Percentiles rank a stretch among this genome's conserved stretches.
These are phyloP conservation scores for Pogona vitticeps DNA, from an alignment of 2,113 vertebrate genomes.

Conservation along the genomic window DNA sequence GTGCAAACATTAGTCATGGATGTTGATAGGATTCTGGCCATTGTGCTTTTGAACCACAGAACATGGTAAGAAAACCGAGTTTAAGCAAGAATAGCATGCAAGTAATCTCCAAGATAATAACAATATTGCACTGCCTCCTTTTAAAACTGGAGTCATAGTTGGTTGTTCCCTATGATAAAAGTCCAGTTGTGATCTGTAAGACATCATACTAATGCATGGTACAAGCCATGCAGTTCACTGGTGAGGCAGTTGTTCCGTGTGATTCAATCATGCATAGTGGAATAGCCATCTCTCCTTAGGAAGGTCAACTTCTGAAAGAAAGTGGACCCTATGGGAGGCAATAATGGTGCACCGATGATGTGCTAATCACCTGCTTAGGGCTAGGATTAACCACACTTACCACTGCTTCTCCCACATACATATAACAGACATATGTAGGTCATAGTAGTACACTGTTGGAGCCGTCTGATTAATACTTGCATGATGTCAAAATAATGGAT, in stretches of 20 bases:
- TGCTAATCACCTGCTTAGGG: slow-evolving; percentile 50
- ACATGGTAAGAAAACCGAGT: not conserved
- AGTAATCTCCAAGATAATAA: not conserved
- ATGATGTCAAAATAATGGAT: not conserved
- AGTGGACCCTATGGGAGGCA: slow-evolving; percentile 19
- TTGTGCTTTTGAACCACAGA: not conserved
- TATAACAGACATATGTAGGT: slow-evolving; percentile 16
- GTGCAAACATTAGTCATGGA: not conserved
- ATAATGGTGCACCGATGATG: slow-evolving; percentile 46
- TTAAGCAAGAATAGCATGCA: not conserved
- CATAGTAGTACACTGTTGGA: not conserved
- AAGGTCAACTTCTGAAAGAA: slow-evolving; percentile 47
- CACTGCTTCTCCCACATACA: slow-evolving; percentile 7
- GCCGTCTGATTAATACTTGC: not conserved
- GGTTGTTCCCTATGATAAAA: not conserved
- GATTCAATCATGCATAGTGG: slow-evolving; percentile 34
- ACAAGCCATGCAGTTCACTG: not conserved
- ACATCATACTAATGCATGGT: not conserved
- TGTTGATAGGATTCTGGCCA: not conserved
- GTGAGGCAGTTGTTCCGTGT: slow-evolving; percentile 46
- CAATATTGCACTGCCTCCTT: not conserved
- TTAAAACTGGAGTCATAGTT: not conserved
- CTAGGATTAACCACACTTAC: slow-evolving; percentile 23
- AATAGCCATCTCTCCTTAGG: slow-evolving; percentile 36
- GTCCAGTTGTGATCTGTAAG: not conserved